Conservation (phyloP, 2,113 vertebrate genomes). For the Peromyscus californicus region DNA sequence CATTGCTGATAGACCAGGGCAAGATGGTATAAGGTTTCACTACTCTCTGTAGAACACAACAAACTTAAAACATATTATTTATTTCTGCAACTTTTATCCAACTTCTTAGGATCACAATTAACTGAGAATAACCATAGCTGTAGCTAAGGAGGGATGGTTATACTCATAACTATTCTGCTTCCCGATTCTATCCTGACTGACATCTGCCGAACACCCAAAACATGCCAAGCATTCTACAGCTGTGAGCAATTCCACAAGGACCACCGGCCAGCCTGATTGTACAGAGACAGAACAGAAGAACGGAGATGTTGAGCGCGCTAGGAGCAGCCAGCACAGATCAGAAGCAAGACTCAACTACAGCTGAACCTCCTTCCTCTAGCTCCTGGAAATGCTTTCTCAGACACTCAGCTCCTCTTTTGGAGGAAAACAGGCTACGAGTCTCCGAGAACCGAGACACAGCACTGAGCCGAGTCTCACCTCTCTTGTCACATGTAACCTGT, state of each 20-base stretch:
- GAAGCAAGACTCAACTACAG: neutral
- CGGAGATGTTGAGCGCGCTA: neutral
- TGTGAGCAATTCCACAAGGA: neutral
- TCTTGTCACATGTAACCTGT: neutral
- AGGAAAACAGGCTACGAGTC: neutral
- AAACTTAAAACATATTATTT: neutral
- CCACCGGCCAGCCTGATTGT: neutral
- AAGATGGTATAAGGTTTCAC: neutral
- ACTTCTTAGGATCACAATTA: neutral
- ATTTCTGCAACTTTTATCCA: neutral
- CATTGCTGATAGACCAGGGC: neutral
- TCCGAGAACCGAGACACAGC: neutral
- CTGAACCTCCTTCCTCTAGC: neutral
- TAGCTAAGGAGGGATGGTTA: neutral
- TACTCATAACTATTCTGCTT: neutral
- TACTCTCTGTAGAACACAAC: neutral
- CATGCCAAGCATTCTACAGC: neutral
- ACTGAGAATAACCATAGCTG: no score
- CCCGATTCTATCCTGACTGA: neutral
- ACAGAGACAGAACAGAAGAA: constrained; percentile 1
- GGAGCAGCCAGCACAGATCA: neutral
- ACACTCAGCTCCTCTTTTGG: neutral
- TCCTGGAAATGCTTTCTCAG: neutral
- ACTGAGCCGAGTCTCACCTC: neutral
- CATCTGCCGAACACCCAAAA: neutral